These are phyloP conservation scores for Leiothrix lutea DNA, from an alignment of 2,113 vertebrate species.

Conservation along the genomic window DNA sequence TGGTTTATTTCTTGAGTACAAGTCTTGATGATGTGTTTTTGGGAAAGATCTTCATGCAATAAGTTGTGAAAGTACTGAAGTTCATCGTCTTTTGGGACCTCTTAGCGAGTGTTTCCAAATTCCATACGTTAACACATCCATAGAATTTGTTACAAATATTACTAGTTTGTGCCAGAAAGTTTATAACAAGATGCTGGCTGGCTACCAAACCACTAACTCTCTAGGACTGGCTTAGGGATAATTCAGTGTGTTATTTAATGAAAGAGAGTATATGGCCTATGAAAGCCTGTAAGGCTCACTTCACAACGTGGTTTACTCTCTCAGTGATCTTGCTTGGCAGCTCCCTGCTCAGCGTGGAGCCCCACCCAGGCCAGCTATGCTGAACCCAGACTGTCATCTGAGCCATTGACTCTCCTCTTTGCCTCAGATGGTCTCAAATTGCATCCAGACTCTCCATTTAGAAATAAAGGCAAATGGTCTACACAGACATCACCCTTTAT, in stretches of 20 bases:
- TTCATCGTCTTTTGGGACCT: slow-evolving; percentile 8
- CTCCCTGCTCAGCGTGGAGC: neutral
- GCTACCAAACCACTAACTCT: slow-evolving; percentile 31
- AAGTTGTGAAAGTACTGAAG: neutral
- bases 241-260: neutral
- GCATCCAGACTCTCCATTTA: neutral
- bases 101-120: slow-evolving; percentile 21
- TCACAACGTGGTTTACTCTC: neutral
- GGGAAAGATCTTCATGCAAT: neutral
- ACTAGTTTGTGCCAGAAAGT: slow-evolving; percentile 33
- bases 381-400: neutral
- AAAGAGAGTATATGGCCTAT: neutral
- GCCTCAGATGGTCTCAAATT: neutral
- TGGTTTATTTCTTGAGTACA: neutral
- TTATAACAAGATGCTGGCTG: slow-evolving; percentile 18
- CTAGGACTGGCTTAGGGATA: slow-evolving; percentile 31
- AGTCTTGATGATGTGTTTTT: neutral
- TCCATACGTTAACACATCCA: slow-evolving; percentile 16
- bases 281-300: neutral
- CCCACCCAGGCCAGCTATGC: slow-evolving; percentile 30
- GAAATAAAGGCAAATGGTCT: neutral
- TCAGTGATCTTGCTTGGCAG: slow-evolving; percentile 1
- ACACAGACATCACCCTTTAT: neutral
- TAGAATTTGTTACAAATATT: slow-evolving; percentile 22
- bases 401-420: neutral